Conservation (phyloP, 2,113 vertebrate genomes). For the Brevimyrus niger region DNA sequence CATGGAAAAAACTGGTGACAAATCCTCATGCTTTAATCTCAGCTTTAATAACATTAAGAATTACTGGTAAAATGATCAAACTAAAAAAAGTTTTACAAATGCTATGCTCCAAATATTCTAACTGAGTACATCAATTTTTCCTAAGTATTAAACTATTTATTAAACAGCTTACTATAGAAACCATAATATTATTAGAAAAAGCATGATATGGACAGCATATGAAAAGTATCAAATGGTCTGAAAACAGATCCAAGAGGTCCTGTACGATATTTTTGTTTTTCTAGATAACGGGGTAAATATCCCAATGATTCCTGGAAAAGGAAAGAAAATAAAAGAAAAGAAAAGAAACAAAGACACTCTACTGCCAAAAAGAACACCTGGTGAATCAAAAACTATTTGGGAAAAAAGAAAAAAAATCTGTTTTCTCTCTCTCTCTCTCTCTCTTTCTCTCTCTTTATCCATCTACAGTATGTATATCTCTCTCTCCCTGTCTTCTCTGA, state of each 20-base stretch:
- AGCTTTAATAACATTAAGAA: neutral
- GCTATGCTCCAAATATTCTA: neutral
- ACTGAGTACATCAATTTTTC: neutral
- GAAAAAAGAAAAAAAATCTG: neutral
- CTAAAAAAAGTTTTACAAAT: neutral
- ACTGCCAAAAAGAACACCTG: neutral
- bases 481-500: neutral
- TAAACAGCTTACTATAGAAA: neutral
- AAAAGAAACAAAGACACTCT: neutral
- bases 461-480: neutral
- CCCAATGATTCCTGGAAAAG: conserved; percentile 5
- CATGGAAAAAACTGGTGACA: neutral
- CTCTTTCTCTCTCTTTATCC: neutral
- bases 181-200: conserved; percentile 3
- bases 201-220: neutral
- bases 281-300: neutral
- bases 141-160: neutral
- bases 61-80: neutral
- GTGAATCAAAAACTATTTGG: conserved; percentile 1
- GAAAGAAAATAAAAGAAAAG: neutral
- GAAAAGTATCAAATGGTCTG: neutral
- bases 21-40: neutral
- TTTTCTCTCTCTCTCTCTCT: neutral
- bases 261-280: neutral
- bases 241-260: neutral